Evolutionary conservation across 2,113 vertebrate genomes (phyloP).

Genomic region (Lipotes vexillifer): DNA sequence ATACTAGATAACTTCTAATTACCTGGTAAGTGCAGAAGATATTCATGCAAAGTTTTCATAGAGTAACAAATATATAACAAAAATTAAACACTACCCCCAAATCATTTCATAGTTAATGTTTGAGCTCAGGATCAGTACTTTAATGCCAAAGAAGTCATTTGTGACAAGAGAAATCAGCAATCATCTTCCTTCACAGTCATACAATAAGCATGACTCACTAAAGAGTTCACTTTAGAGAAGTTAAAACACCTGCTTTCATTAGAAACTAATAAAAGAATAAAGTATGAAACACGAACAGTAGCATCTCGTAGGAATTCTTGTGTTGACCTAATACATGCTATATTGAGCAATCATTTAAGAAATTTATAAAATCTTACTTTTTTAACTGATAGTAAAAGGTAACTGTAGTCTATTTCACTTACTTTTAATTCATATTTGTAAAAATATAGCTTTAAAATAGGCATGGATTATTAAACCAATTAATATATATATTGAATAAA

Average conservation of each 20-base stretch:
- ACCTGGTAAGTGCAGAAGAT: not conserved
- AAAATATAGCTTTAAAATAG: not conserved
- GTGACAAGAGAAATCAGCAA: not conserved
- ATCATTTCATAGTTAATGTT: not conserved
- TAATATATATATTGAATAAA: not conserved
- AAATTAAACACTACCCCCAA: not conserved
- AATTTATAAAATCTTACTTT: not conserved
- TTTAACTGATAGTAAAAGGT: not conserved
- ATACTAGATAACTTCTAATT: not conserved
- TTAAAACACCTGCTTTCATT: not conserved
- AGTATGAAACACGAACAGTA: not conserved
- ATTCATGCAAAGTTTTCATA: not conserved
- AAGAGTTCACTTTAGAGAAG: not conserved
- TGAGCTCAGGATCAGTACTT: not conserved
- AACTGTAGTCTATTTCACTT: not conserved
- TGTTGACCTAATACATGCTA: not conserved
- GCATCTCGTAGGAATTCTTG: not conserved
- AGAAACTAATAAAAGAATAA: constrained; percentile 18
- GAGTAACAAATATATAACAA: not conserved
- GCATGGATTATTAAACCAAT: not conserved
- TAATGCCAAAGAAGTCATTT: not conserved
- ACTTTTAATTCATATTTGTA: not conserved
- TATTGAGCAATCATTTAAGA: not conserved
- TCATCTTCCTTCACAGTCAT: not conserved
- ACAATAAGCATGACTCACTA: not conserved